Evolutionary conservation across 2,797 vertebrate genomes (phyloP).

Genomic region (Vultur gryphus): DNA sequence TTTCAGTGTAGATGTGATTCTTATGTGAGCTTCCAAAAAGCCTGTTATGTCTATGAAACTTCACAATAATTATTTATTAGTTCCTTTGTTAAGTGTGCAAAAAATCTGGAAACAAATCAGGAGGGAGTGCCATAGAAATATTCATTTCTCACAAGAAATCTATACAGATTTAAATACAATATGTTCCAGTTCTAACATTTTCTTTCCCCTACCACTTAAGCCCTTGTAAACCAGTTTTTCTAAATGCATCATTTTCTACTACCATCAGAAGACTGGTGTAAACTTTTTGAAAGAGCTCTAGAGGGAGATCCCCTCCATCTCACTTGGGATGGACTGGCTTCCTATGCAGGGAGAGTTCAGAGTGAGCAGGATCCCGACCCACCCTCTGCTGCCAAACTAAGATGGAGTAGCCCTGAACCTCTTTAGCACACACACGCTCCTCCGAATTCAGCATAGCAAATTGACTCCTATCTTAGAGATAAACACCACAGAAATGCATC

Average conservation of each 20-base stretch:
- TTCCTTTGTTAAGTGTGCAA: not conserved
- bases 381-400: not conserved
- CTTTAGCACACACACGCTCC: not conserved
- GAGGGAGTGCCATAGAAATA: not conserved
- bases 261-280: not conserved
- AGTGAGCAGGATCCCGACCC: not conserved
- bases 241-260: not conserved
- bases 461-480: not conserved
- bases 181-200: not conserved
- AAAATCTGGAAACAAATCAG: not conserved
- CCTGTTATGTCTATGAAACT: not conserved
- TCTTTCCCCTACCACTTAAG: not conserved
- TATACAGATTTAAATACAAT: not conserved
- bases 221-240: not conserved
- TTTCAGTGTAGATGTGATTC: not conserved
- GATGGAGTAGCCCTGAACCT: not conserved
- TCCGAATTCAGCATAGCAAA: not conserved
- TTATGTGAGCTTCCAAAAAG: not conserved
- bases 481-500: not conserved
- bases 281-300: not conserved
- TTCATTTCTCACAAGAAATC: not conserved
- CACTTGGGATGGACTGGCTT: not conserved
- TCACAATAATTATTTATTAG: not conserved
- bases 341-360: not conserved
- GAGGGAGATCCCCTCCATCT: not conserved